phyloP scores from a whole-genome alignment of 2,113 vertebrate genomes.

The Montifringilla adamsi region DNA sequence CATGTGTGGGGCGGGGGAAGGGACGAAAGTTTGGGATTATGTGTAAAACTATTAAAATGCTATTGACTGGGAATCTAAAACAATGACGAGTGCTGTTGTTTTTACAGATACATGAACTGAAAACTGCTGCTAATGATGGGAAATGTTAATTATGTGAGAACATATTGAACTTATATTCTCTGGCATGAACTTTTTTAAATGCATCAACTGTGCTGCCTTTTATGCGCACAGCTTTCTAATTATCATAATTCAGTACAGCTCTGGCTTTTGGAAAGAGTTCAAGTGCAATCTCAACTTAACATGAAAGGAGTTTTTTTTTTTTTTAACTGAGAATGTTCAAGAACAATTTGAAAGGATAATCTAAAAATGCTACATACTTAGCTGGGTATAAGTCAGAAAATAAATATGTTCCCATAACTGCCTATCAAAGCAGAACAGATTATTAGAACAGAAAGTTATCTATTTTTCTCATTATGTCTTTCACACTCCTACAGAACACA shows the following conservation, averaged over 20 bases:
- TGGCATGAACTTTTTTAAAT: conserved; percentile 77
- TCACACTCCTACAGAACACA: not conserved
- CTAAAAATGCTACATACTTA: conserved; percentile 63
- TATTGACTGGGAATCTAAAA: conserved; percentile 59
- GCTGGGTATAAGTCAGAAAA: conserved; percentile 38
- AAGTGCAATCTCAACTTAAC: conserved; percentile 78
- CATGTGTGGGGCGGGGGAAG: conserved; percentile 2
- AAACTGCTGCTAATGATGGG: conserved; percentile 79
- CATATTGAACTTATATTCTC: conserved; percentile 82
- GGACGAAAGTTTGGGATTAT: conserved; percentile 32
- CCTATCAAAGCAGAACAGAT: conserved; percentile 28
- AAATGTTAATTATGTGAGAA: conserved; percentile 83
- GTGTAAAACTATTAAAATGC: conserved; percentile 65
- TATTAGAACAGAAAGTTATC: conserved; percentile 31
- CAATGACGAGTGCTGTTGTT: conserved; percentile 71
- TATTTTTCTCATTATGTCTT: conserved; percentile 12
- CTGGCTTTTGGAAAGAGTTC: conserved; percentile 74
- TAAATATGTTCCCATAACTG: conserved; percentile 27
- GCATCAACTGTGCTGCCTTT: conserved; percentile 73
- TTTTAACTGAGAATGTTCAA: conserved; percentile 66
- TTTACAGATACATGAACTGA: conserved; percentile 77
- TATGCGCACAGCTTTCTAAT: conserved; percentile 80
- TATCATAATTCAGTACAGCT: conserved; percentile 81
- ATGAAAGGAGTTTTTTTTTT: conserved; percentile 66
- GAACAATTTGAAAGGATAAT: conserved; percentile 74